Conservation (phyloP, 2,113 vertebrate genomes). For the Engraulis encrasicolus region DNA sequence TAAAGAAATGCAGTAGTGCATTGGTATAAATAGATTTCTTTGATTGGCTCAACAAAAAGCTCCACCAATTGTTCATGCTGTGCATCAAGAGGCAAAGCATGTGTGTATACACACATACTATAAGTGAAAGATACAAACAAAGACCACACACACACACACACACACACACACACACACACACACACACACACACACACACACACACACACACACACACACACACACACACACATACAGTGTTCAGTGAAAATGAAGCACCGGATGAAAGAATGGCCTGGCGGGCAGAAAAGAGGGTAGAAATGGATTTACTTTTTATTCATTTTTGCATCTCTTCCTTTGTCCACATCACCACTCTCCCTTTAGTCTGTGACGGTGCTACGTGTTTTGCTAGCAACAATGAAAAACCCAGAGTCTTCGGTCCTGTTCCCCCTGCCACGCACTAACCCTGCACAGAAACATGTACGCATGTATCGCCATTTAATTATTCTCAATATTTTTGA, state of each 20-base stretch:
- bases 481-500: too few species aligned
- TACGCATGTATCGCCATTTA: background rate
- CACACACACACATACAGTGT: background rate
- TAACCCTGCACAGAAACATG: background rate
- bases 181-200: background rate
- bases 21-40: constrained; percentile 6
- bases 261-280: background rate
- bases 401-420: constrained; percentile 2
- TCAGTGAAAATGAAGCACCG: background rate
- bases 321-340: background rate
- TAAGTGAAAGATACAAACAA: too few species aligned
- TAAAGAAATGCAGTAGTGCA: background rate
- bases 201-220: background rate
- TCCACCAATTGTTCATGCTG: constrained; percentile 8
- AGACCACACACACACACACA: background rate
- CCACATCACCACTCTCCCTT: background rate
- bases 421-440: background rate
- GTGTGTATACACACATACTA: background rate
- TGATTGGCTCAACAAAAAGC: background rate
- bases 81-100: background rate
- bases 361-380: background rate
- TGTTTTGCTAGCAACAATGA: background rate
- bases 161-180: background rate
- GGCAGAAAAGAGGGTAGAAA: background rate
- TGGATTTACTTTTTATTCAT: constrained; percentile 10